Evolutionary conservation across 1,140 invertebrate genomes (phyloP).

Genomic region (Berghia stephanieae): DNA sequence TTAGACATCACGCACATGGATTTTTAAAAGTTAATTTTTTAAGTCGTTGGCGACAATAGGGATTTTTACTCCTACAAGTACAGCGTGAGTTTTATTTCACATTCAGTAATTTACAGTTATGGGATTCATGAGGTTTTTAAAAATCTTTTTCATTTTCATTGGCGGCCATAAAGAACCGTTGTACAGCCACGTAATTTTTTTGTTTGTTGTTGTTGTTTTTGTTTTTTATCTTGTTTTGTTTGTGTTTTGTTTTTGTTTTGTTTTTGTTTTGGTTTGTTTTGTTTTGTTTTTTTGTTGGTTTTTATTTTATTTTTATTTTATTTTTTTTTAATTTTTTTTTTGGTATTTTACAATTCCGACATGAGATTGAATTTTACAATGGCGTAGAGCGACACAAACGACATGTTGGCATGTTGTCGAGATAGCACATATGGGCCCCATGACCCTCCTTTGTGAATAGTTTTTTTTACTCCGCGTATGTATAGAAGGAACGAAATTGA

Average conservation of each 20-base stretch:
- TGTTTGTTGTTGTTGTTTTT: too few species aligned
- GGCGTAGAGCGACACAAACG: too few species aligned
- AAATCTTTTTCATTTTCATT: slow-evolving; percentile 36
- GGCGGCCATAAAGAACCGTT: background rate
- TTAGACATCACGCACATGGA: background rate
- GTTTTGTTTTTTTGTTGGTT: background rate
- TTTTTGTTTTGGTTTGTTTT: background rate
- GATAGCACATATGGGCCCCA: too few species aligned
- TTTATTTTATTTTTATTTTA: too few species aligned
- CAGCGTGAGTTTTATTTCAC: slow-evolving; percentile 84
- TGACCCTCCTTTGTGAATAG: too few species aligned
- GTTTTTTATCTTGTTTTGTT: too few species aligned
- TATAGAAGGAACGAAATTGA: too few species aligned
- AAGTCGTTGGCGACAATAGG: slow-evolving; percentile 78
- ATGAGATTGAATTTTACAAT: background rate
- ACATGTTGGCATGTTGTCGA: too few species aligned
- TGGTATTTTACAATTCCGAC: background rate
- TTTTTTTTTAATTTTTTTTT: too few species aligned
- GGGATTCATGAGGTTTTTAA: slow-evolving; percentile 56
- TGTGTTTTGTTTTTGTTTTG: background rate
- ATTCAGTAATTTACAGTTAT: slow-evolving; percentile 72
- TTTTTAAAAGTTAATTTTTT: slow-evolving; percentile 54
- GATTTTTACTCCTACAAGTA: slow-evolving; percentile 86
- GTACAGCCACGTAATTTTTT: background rate
- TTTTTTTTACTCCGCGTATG: too few species aligned